Conservation (phyloP, 1,140 invertebrate species). For the Rhizoglyphus robini region DNA sequence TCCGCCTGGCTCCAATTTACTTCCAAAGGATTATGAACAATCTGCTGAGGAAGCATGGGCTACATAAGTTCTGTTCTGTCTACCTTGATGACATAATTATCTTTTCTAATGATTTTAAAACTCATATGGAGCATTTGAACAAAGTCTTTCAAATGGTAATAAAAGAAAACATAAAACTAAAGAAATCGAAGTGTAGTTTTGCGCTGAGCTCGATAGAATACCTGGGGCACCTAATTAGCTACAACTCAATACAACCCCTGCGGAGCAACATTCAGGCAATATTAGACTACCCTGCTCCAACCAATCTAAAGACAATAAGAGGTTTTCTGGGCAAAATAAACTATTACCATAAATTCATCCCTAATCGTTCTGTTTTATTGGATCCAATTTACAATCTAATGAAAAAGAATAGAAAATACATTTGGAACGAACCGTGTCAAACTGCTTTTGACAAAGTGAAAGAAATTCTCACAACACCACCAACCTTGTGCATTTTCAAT, state of each 20-base stretch:
- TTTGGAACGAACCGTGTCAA: slow-evolving; percentile 30
- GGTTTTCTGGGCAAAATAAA: no score
- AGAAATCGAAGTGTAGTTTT: slow-evolving; percentile 19
- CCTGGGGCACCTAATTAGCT: slow-evolving; percentile 15
- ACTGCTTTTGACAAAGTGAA: slow-evolving; percentile 33
- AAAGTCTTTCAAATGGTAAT: neutral
- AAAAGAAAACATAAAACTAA: slow-evolving; percentile 15
- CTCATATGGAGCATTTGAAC: slow-evolving; percentile 18
- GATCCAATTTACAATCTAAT: slow-evolving; percentile 32
- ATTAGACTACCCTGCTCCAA: neutral
- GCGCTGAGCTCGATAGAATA: neutral
- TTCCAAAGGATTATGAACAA: slow-evolving; percentile 35
- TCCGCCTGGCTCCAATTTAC: slow-evolving; percentile 26
- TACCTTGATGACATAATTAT: slow-evolving; percentile 24
- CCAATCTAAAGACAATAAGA: slow-evolving; percentile 8
- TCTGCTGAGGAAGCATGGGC: slow-evolving; percentile 27
- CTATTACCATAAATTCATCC: slow-evolving; percentile 30
- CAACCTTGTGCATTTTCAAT: slow-evolving; percentile 28
- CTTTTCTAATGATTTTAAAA: slow-evolving; percentile 20
- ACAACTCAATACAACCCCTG: slow-evolving; percentile 6
- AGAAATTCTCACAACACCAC: slow-evolving; percentile 22
- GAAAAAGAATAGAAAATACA: slow-evolving; percentile 32
- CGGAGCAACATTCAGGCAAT: slow-evolving; percentile 10
- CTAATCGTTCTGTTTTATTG: slow-evolving; percentile 27
- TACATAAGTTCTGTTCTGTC: neutral